Base-by-base conservation (phyloP, 1,140 invertebrate genomes). In the Diploscapter pachys region DNA sequence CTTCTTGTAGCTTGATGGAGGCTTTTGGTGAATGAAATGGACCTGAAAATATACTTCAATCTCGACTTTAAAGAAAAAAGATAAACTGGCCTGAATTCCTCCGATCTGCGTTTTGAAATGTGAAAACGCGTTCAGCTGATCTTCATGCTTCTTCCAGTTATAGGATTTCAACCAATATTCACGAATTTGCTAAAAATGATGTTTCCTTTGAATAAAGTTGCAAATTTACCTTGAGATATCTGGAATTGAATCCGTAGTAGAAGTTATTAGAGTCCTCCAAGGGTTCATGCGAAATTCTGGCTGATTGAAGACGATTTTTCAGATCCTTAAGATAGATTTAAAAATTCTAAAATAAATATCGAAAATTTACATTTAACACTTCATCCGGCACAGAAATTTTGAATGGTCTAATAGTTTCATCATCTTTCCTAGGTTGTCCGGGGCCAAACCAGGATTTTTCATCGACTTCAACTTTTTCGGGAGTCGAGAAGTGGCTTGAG, bases 121-220 rank as follows among this genome's bases (percentile, higher is more conserved):
- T 2, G 91, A 89, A 76, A 90, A 91, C 72, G 87, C 83, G 81
- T 93, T 94, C 4, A 94, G 81, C 52, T 86, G 87, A 9, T 86
- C 83, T 81, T 92, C 90, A 61, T 91, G 88, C 78, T 90, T 76
- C 86, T 87, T 81, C 90, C 93, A 94, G 79, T 93, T 87, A 84
- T 93, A 94, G 31, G 90, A 87, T n/a, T 89, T 80, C 4, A 86
- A 82, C 92, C 92, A 92, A 85, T 92, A 91, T 88, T 91, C 87
- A 89, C 62, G 72, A 4, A 73, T 54, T 65, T 73, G 31, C 69
- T 65, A 9, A 55, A 67, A 59, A 2, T 51, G 3, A 55, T 9
- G 51, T 53, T 69, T 54, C 4, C 13, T 50, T 50, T 31, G 11
- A 3, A 65, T 6, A 55, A 53, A 31, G n/a, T 2, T 13, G 3